Conservation (phyloP, 2,113 vertebrate genomes). For the Antigone vipio region DNA sequence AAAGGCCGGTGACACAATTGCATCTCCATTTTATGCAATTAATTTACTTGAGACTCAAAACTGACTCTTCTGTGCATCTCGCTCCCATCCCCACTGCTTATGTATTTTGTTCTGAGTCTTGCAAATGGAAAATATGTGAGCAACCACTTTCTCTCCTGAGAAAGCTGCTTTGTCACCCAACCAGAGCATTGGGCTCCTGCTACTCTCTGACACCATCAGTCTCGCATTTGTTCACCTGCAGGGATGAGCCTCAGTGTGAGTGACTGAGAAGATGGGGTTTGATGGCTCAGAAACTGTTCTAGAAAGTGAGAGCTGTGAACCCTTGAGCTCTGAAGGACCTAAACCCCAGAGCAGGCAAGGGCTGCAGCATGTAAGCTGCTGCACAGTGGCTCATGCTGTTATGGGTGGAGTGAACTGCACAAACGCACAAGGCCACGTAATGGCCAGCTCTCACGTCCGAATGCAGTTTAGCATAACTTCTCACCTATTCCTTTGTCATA, state of each 20-base stretch:
- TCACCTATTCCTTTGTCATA: not conserved
- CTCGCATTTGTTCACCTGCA: not conserved
- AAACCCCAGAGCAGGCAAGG: not conserved
- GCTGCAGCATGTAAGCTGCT: not conserved
- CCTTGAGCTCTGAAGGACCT: not conserved
- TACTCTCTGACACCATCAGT: not conserved
- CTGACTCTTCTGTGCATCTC: not conserved
- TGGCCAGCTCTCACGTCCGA: not conserved
- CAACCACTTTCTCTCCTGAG: not conserved
- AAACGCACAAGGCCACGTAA: not conserved
- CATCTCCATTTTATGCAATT: not conserved
- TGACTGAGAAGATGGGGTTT: not conserved
- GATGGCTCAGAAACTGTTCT: not conserved
- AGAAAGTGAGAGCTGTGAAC: not conserved
- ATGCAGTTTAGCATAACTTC: not conserved
- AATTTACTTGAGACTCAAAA: not conserved
- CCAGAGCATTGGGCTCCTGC: not conserved
- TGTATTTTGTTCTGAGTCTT: not conserved
- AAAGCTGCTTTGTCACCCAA: not conserved
- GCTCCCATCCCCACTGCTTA: not conserved
- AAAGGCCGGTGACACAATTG: not conserved
- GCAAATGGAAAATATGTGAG: not conserved
- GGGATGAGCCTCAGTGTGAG: not conserved
- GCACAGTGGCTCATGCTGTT: not conserved
- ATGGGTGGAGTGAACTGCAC: rapidly evolving